phyloP scores from a whole-genome alignment of 2,797 vertebrate species.

The Phrynocephalus vlangalii region DNA sequence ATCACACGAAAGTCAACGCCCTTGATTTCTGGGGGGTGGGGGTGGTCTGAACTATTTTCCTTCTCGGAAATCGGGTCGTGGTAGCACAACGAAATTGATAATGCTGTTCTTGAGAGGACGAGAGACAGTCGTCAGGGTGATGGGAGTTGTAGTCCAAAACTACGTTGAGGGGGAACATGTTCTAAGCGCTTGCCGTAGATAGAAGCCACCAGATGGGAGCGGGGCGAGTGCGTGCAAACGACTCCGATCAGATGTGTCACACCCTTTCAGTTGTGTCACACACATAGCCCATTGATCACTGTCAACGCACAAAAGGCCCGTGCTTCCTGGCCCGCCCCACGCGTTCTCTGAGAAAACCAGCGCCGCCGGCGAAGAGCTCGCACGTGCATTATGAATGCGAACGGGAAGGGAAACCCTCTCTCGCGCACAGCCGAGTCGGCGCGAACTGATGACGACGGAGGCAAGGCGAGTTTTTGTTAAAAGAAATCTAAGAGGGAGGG shows the following conservation, averaged over 20 bases:
- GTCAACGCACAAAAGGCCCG: too few species aligned
- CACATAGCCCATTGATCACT: too few species aligned
- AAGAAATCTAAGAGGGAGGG: not conserved
- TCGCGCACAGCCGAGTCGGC: not conserved
- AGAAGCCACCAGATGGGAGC: not conserved
- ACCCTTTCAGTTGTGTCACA: not conserved
- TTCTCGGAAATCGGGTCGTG: too few species aligned
- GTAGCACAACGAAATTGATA: not conserved
- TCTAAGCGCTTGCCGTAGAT: not conserved
- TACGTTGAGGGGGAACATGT: too few species aligned
- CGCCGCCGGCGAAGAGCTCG: not conserved
- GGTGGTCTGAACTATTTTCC: too few species aligned
- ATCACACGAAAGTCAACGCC: too few species aligned
- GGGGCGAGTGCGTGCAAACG: not conserved
- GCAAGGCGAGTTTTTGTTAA: not conserved
- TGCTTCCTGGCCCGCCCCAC: not conserved
- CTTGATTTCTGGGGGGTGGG: too few species aligned
- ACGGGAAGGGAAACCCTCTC: accelerated
- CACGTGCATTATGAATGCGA: not conserved
- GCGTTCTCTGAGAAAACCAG: too few species aligned
- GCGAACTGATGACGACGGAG: not conserved
- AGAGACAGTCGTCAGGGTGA: too few species aligned
- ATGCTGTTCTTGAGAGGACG: not conserved
- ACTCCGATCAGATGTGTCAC: not conserved
- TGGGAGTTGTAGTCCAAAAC: not conserved